phyloP scores from a whole-genome alignment of 1,140 invertebrate genomes.

The Scaptomyza montana region DNA sequence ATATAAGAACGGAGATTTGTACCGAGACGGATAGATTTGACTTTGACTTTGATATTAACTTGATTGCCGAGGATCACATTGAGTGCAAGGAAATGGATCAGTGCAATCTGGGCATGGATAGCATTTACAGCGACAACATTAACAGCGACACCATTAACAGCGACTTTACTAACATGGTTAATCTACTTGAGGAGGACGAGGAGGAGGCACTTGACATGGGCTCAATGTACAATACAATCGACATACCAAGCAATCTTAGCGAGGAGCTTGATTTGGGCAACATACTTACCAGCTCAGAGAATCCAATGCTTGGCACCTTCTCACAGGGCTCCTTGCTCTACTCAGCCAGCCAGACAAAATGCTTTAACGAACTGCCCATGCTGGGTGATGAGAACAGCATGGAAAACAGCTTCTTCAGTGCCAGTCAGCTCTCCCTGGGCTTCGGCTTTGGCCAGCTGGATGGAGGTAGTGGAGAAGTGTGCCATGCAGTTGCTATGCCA shows the following conservation, averaged over 20 bases:
- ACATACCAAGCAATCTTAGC: conserved; percentile 30
- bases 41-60: conserved; percentile 77
- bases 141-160: conserved; percentile 60
- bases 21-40: conserved; percentile 77
- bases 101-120: conserved; percentile 50
- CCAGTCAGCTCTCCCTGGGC: conserved; percentile 62
- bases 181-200: conserved; percentile 28
- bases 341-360: conserved; percentile 42
- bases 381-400: conserved; percentile 48
- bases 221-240: conserved; percentile 34
- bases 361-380: conserved; percentile 45
- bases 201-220: conserved; percentile 53
- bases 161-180: conserved; percentile 33
- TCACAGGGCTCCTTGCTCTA: conserved; percentile 29
- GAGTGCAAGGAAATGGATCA: conserved; percentile 64
- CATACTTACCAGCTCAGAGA: conserved; percentile 42
- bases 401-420: conserved; percentile 22
- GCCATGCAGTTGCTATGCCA: conserved; percentile 27
- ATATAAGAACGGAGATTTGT: conserved; percentile 72
- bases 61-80: conserved; percentile 72
- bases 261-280: conserved; percentile 49
- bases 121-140: conserved; percentile 51
- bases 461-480: conserved; percentile 16
- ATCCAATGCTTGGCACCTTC: conserved; percentile 44
- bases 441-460: conserved; percentile 55